A percentile compares a stretch with the other conserved stretches of the same genome.
Conservation (phyloP, 2,113 vertebrate genomes). For the Marmota monax region DNA sequence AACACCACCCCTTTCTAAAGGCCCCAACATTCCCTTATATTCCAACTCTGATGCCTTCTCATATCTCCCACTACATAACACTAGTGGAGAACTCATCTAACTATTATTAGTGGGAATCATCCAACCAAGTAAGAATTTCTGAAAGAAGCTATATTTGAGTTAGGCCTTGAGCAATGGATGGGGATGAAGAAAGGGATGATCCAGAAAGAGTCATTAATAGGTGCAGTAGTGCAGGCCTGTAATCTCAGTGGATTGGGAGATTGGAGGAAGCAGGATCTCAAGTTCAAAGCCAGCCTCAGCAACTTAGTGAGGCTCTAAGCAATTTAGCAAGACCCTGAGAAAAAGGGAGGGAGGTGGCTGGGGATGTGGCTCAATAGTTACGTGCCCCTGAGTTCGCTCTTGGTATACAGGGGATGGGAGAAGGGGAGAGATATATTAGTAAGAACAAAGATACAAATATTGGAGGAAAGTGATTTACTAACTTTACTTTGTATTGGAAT, state of each 20-base stretch:
- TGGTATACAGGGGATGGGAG: no score
- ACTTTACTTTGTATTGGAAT: constrained; percentile 39
- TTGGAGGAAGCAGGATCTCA: no score
- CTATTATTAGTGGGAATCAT: not conserved
- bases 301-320: no score
- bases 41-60: not conserved
- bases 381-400: no score
- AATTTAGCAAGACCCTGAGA: no score
- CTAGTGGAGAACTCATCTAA: not conserved
- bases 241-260: no score
- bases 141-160: not conserved
- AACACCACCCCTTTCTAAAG: not conserved
- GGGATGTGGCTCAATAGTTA: no score
- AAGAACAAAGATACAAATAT: not conserved
- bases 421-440: not conserved
- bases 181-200: not conserved
- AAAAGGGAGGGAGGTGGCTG: no score
- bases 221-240: no score
- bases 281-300: no score
- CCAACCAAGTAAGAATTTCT: not conserved
- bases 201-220: not conserved
- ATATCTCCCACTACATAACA: not conserved
- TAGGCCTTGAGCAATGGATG: not conserved
- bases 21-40: not conserved
- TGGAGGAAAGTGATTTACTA: not conserved